Evolutionary conservation across 2,797 vertebrate species (phyloP).

Genomic region (Dendrocincla tyrannina): DNA sequence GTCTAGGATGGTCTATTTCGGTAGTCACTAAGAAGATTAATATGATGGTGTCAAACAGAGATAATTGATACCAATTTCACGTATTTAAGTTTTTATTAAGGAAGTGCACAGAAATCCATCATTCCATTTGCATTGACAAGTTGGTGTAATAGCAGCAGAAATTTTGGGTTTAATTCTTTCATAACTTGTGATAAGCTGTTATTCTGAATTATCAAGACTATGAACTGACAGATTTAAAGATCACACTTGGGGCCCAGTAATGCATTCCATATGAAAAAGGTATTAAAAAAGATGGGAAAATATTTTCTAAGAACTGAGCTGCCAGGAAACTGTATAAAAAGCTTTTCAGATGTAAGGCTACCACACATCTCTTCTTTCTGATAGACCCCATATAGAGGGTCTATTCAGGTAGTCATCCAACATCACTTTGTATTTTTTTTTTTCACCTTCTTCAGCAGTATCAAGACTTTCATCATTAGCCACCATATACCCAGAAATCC

Average conservation of each 20-base stretch:
- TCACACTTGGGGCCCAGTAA: slow-evolving; percentile 24
- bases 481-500: neutral
- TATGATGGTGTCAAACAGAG: slow-evolving; percentile 50
- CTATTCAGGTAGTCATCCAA: neutral
- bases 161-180: slow-evolving; percentile 58
- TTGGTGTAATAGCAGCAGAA: slow-evolving; percentile 29
- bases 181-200: slow-evolving; percentile 44
- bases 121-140: slow-evolving; percentile 64
- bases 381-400: neutral
- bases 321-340: neutral
- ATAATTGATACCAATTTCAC: slow-evolving; percentile 70
- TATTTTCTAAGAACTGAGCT: neutral
- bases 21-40: slow-evolving; percentile 58
- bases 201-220: slow-evolving; percentile 55
- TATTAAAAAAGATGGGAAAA: slow-evolving; percentile 17
- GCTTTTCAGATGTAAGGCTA: neutral
- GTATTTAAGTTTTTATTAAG: slow-evolving; percentile 53
- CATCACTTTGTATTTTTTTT: neutral
- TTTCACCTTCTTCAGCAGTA: neutral
- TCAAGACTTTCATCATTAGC: neutral
- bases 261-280: slow-evolving; percentile 22
- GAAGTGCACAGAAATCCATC: slow-evolving; percentile 63
- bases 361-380: neutral
- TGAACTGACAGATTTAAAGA: slow-evolving; percentile 48
- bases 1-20: slow-evolving; percentile 29